These are phyloP conservation scores for Caracal caracal DNA, from an alignment of 2,113 vertebrate species.

Conservation along the genomic window DNA sequence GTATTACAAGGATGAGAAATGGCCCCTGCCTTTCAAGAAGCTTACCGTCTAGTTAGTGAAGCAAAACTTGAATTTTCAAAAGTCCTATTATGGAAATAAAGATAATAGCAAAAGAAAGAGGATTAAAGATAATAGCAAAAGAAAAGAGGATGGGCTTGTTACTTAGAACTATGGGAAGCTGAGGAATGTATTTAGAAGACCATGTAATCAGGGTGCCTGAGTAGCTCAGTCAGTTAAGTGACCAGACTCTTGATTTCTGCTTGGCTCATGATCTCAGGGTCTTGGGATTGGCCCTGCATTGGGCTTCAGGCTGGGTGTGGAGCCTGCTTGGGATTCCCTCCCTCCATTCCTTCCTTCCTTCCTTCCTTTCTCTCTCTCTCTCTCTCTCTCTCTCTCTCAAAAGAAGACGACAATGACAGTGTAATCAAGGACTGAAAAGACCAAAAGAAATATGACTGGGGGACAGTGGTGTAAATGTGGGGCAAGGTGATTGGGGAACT, in stretches of 20 bases:
- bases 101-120: background rate
- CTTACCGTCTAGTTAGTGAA: background rate
- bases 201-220: too few species aligned
- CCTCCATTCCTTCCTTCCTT: too few species aligned
- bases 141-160: background rate
- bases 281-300: too few species aligned
- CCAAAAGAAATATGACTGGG: background rate
- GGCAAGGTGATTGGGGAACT: background rate
- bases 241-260: too few species aligned
- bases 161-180: background rate
- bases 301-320: too few species aligned
- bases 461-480: background rate
- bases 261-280: too few species aligned
- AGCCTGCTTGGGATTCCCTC: too few species aligned
- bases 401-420: too few species aligned
- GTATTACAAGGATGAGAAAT: background rate
- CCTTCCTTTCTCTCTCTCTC: too few species aligned
- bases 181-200: background rate
- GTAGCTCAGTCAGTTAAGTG: too few species aligned
- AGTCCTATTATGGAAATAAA: background rate
- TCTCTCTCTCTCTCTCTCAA: too few species aligned
- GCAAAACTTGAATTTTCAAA: constrained; percentile 3
- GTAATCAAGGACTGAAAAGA: background rate
- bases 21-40: background rate
- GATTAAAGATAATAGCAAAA: background rate